These are phyloP conservation scores for Erethizon dorsatum DNA, from an alignment of 2,797 vertebrate genomes.

Conservation along the genomic window DNA sequence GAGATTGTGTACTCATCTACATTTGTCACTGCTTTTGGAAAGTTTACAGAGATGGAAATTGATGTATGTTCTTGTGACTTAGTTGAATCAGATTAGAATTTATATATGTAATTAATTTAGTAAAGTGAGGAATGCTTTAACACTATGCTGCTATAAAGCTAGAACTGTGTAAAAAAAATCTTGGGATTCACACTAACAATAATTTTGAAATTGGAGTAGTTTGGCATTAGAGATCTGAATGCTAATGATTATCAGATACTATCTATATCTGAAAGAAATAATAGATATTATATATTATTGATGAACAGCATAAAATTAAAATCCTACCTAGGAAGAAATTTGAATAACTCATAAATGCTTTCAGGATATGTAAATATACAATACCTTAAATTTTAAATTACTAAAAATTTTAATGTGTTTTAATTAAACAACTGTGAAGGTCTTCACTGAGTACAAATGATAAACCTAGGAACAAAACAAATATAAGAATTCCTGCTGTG, in stretches of 20 bases:
- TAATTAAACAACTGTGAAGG: neutral
- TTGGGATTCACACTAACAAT: neutral
- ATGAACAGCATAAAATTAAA: slow-evolving; percentile 50
- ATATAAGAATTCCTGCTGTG: neutral
- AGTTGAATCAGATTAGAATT: slow-evolving; percentile 51
- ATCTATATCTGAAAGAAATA: neutral
- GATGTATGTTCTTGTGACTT: neutral
- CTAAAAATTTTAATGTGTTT: neutral
- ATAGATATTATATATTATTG: neutral
- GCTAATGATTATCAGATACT: neutral
- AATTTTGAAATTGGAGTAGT: neutral
- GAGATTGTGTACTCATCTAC: neutral
- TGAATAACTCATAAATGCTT: neutral
- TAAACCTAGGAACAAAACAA: neutral
- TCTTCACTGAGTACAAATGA: neutral
- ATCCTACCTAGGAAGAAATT: neutral
- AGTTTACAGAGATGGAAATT: neutral
- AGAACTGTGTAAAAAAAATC: neutral
- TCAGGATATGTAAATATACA: neutral
- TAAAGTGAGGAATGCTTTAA: slow-evolving; percentile 14
- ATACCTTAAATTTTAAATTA: slow-evolving; percentile 35
- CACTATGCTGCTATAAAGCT: neutral
- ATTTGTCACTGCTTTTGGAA: slow-evolving; percentile 49
- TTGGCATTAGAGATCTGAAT: neutral
- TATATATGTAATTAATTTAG: neutral